phyloP scores from a whole-genome alignment of 2,797 vertebrate genomes.

The Tympanoctomys barrerae region DNA sequence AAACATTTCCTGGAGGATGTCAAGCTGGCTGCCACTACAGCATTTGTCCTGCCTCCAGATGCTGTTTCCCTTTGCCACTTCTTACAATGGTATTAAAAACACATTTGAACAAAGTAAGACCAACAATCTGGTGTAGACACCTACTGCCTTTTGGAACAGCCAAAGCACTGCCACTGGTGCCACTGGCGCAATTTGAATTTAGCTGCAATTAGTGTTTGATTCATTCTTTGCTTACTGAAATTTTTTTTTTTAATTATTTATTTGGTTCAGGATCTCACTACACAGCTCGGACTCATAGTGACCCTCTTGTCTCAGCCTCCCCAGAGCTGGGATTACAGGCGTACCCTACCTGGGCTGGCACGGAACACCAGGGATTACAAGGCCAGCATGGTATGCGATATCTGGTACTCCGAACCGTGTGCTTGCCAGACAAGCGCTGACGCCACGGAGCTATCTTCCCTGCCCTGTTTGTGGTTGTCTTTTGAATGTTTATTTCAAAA shows the following conservation, averaged over 20 bases:
- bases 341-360: too few relatives aligned
- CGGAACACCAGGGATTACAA: too few relatives aligned
- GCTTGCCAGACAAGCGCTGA: too few relatives aligned
- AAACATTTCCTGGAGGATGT: conserved; percentile 39
- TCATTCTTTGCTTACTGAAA: conserved; percentile 14
- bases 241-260: background rate
- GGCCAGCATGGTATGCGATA: too few relatives aligned
- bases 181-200: background rate
- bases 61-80: conserved; percentile 51
- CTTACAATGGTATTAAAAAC: conserved; percentile 50
- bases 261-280: too few relatives aligned
- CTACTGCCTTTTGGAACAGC: conserved; percentile 11
- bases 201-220: conserved; percentile 16
- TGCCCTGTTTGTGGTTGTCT: background rate
- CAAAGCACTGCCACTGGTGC: conserved; percentile 7
- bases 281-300: too few relatives aligned
- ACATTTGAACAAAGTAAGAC: conserved; percentile 64
- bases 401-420: too few relatives aligned
- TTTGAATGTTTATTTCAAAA: conserved; percentile 61
- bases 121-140: conserved; percentile 14
- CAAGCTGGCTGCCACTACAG: background rate
- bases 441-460: too few relatives aligned
- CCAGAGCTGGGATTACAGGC: too few relatives aligned
- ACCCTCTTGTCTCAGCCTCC: too few relatives aligned
- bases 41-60: conserved; percentile 44